A percentile compares a stretch with the other conserved stretches of the same genome.
phyloP scores from a whole-genome alignment of 2,888 invertebrate species.

The Odontothrips loti region DNA sequence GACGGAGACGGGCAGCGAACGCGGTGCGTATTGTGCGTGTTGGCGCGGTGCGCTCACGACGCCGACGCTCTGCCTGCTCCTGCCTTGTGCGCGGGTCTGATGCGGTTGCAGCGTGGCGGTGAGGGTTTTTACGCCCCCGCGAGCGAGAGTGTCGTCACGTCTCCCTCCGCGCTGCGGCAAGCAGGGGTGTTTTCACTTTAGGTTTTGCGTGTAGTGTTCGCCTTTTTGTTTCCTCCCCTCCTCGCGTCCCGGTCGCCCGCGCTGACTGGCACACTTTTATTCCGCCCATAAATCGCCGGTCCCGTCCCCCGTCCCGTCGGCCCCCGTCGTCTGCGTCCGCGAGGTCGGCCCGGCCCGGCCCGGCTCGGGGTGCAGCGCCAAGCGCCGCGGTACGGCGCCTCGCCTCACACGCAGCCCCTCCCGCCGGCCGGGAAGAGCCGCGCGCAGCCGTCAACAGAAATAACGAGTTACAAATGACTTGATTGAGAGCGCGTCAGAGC shows the following conservation, averaged over 20 bases:
- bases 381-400: not conserved
- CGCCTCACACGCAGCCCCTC: not conserved
- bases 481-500: conserved; percentile 4
- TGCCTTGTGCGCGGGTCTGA: too few species aligned
- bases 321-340: not conserved
- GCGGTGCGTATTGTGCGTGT: too few species aligned
- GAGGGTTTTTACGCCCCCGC: too few species aligned
- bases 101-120: too few species aligned
- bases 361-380: too few species aligned
- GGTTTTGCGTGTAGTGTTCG: too few species aligned
- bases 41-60: too few species aligned
- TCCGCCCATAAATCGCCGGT: conserved; percentile 12
- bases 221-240: not conserved
- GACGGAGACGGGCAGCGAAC: too few species aligned
- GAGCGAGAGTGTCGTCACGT: too few species aligned
- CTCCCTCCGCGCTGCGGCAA: too few species aligned
- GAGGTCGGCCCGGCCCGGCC: not conserved
- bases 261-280: conserved; percentile 25
- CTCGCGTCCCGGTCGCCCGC: not conserved
- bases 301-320: not conserved
- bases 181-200: too few species aligned
- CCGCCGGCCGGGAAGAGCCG: not conserved
- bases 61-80: too few species aligned
- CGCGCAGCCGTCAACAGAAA: conserved; percentile 26
- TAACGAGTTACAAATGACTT: conserved; percentile 26